Conservation (phyloP, 1,140 invertebrate species). For the Cheumatopsyche charites region DNA sequence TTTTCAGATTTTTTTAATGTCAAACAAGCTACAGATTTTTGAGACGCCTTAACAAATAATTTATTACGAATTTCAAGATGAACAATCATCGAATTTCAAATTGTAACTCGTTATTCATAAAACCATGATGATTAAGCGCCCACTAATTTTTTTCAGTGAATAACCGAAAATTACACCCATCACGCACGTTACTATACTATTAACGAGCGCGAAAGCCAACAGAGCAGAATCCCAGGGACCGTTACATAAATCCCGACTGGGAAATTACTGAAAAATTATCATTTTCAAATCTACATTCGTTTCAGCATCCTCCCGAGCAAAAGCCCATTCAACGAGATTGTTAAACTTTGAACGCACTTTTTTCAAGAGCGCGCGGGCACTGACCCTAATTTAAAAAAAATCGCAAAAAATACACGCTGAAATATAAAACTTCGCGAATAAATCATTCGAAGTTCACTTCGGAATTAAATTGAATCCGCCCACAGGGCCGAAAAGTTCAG, state of each 20-base stretch:
- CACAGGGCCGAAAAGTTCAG: conserved; percentile 30
- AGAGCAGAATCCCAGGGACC: neutral
- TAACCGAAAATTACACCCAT: too few species aligned
- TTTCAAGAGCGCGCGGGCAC: neutral
- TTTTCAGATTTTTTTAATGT: too few species aligned
- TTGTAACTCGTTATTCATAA: too few species aligned
- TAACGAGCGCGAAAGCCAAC: neutral
- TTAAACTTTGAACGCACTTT: conserved; percentile 3
- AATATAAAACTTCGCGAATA: conserved; percentile 34
- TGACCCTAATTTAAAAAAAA: neutral
- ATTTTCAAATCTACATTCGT: conserved; percentile 12
- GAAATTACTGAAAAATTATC: conserved; percentile 9
- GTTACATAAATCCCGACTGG: neutral
- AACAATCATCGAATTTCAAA: too few species aligned
- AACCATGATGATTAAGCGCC: too few species aligned
- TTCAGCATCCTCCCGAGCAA: neutral
- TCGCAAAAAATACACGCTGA: neutral
- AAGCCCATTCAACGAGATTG: neutral
- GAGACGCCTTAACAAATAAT: too few species aligned
- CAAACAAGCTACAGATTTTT: too few species aligned
- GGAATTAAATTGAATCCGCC: conserved; percentile 37
- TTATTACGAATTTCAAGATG: too few species aligned
- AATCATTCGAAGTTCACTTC: conserved; percentile 37
- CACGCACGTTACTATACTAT: neutral
- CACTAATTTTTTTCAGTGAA: too few species aligned